phyloP scores from a whole-genome alignment of 2,113 vertebrate species.

The Pseudorhombus dupliciocellatus region DNA sequence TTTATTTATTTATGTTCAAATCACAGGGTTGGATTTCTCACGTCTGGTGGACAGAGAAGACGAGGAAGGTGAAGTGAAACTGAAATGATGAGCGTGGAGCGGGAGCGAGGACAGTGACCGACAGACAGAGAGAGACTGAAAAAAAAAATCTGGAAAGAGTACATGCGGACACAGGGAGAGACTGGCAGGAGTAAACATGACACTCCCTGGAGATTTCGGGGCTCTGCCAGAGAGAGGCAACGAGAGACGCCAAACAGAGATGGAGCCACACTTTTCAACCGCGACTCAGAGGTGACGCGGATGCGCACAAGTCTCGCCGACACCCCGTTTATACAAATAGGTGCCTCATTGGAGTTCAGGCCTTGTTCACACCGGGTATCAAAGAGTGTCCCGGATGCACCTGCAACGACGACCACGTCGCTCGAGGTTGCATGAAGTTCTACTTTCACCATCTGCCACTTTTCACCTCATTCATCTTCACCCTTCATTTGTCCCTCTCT shows the following conservation, averaged over 20 bases:
- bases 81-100: conserved; percentile 4
- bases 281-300: not conserved
- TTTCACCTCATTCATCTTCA: no score
- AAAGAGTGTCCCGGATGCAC: no score
- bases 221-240: conserved; percentile 1
- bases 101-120: not conserved
- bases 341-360: no score
- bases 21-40: conserved; percentile 24
- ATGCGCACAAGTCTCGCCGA: no score
- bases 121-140: no score
- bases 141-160: not conserved
- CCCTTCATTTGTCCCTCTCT: conserved; percentile 3
- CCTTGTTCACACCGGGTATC: no score
- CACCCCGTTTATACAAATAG: no score
- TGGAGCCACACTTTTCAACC: not conserved
- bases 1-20: conserved; percentile 24
- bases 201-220: not conserved
- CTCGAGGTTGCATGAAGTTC: no score
- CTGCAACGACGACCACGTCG: no score
- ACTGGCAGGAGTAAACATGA: conserved; percentile 6
- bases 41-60: not conserved
- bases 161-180: conserved; percentile 14
- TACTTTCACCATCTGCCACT: no score
- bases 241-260: not conserved
- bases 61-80: not conserved